These are phyloP conservation scores for Portunus trituberculatus DNA, from an alignment of 1,140 invertebrate genomes.

Conservation along the genomic window DNA sequence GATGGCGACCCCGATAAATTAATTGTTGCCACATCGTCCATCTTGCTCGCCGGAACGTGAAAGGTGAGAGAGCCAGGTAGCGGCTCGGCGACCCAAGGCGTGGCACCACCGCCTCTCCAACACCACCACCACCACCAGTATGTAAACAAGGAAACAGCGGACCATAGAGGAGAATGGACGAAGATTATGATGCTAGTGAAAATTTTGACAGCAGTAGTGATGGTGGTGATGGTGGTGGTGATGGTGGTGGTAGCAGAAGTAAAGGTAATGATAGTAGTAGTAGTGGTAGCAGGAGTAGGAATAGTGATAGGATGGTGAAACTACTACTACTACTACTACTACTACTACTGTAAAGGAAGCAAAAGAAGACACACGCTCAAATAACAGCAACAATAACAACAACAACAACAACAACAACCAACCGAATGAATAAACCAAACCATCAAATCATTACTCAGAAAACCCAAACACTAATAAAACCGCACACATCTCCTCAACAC, in stretches of 20 bases:
- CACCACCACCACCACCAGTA: not conserved
- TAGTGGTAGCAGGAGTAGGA: not conserved
- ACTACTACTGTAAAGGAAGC: no score
- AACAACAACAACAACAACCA: no score
- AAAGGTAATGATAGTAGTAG: not conserved
- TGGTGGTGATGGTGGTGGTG: not conserved
- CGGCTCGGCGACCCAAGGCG: not conserved
- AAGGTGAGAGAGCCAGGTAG: slow-evolving; percentile 7
- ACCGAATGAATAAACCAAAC: no score
- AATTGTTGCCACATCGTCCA: slow-evolving; percentile 64
- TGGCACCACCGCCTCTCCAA: not conserved
- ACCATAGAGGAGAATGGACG: not conserved
- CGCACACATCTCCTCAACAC: not conserved
- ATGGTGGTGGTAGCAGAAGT: not conserved
- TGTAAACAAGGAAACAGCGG: not conserved
- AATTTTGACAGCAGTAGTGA: no score
- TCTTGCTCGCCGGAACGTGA: slow-evolving; percentile 43
- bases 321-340: not conserved
- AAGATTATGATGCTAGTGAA: not conserved
- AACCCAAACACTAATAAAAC: no score
- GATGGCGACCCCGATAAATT: slow-evolving; percentile 69
- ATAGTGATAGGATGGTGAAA: not conserved
- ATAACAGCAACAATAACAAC: no score
- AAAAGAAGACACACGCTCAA: no score
- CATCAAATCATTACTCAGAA: no score